These are phyloP conservation scores for Pseudococcus viburni DNA, from an alignment of 2,888 invertebrate species.

Conservation along the genomic window DNA sequence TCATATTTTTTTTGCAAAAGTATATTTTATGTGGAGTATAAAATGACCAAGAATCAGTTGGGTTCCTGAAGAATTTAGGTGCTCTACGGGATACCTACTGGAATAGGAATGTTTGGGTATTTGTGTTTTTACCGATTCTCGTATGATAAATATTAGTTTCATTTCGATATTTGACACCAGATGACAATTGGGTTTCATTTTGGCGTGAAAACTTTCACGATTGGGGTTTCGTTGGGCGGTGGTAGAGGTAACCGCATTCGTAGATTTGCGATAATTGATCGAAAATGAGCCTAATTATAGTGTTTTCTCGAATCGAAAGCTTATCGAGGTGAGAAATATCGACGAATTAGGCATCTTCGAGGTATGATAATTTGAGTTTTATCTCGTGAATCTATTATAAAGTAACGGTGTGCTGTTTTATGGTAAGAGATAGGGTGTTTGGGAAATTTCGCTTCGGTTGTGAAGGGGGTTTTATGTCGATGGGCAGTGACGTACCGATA, in stretches of 20 bases:
- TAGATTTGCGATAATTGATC: slow-evolving; percentile 28
- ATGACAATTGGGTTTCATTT: not conserved
- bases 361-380: slow-evolving; percentile 8
- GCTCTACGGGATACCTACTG: not conserved
- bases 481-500: too few species aligned
- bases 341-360: not conserved
- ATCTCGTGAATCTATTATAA: not conserved
- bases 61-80: not conserved
- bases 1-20: not conserved
- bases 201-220: slow-evolving; percentile 12
- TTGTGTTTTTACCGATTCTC: not conserved
- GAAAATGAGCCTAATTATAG: slow-evolving; percentile 16
- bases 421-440: not conserved
- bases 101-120: slow-evolving; percentile 2
- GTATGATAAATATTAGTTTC: not conserved
- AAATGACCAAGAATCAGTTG: not conserved
- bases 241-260: not conserved
- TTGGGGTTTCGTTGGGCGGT: not conserved
- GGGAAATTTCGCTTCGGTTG: not conserved
- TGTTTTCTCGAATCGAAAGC: slow-evolving; percentile 19
- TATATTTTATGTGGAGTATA: too few species aligned
- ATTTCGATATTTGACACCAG: not conserved
- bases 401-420: not conserved
- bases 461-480: not conserved
- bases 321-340: not conserved